These are phyloP conservation scores for Torymus aiolomorphi DNA, from an alignment of 2,888 invertebrate species.

Conservation along the genomic window DNA sequence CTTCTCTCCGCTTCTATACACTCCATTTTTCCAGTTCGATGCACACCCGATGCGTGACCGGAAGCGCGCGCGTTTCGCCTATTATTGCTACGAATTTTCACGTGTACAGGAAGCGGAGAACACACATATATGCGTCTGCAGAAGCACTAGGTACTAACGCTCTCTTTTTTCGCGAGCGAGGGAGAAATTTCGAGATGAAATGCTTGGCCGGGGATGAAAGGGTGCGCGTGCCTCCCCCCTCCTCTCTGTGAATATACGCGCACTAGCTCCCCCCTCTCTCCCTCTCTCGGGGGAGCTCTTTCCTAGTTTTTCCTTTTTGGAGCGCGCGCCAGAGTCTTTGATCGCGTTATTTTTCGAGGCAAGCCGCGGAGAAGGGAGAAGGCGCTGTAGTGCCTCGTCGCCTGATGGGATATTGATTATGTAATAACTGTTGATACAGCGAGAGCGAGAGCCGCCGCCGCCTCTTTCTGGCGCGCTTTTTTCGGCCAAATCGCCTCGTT, in stretches of 20 bases:
- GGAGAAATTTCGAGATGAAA: constrained; percentile 49
- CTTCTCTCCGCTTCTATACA: background rate
- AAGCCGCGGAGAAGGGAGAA: background rate
- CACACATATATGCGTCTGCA: background rate
- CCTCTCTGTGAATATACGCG: background rate
- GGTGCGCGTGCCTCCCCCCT: background rate
- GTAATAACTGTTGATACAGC: constrained; percentile 23
- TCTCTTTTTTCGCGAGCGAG: constrained; percentile 9
- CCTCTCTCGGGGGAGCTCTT: constrained; percentile 6
- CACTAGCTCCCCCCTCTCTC: background rate
- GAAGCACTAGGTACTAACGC: background rate
- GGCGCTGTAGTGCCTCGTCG: background rate
- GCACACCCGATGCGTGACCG: background rate
- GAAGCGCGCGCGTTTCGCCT: constrained; percentile 3
- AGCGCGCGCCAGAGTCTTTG: constrained; percentile 30
- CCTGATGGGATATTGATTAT: constrained; percentile 33
- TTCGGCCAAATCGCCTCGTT: no score
- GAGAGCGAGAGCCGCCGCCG: no score
- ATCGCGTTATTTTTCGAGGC: constrained; percentile 43
- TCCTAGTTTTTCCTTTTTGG: constrained; percentile 5
- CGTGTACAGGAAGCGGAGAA: background rate
- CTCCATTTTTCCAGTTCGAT: constrained; percentile 1
- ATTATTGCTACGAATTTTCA: constrained; percentile 25
- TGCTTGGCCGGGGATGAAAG: constrained; percentile 37
- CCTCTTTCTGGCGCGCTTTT: no score